phyloP scores from a whole-genome alignment of 2,797 vertebrate genomes.

The Nyctibius grandis region DNA sequence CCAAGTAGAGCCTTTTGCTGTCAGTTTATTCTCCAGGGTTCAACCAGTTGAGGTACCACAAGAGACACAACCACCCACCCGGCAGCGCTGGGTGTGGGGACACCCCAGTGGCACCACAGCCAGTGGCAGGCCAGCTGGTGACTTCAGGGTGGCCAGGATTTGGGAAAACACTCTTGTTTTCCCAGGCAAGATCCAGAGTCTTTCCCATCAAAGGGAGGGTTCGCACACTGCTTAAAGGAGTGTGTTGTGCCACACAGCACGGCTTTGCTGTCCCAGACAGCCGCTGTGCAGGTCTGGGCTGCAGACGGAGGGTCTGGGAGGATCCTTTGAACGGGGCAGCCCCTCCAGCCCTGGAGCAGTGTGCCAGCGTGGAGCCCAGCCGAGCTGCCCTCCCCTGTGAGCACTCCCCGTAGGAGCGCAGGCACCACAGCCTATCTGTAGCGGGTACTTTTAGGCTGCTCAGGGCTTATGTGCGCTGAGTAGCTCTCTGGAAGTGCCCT shows the following conservation, averaged over 20 bases:
- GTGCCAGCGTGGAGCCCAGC: not conserved
- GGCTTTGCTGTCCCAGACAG: not conserved
- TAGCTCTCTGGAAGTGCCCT: not conserved
- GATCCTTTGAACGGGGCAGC: not conserved
- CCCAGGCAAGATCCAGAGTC: not conserved
- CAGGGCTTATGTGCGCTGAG: not conserved
- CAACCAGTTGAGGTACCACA: not conserved
- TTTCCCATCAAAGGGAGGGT: not conserved
- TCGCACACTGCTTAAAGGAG: not conserved
- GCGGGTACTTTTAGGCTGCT: no score
- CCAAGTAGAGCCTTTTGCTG: not conserved
- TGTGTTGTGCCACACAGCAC: not conserved
- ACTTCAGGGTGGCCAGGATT: not conserved
- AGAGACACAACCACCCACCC: not conserved
- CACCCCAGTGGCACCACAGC: rapidly evolving
- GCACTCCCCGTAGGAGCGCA: not conserved
- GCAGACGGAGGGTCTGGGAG: not conserved
- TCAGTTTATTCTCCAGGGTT: not conserved
- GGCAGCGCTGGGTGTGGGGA: not conserved
- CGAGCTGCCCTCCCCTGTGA: not conserved
- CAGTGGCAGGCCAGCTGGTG: not conserved
- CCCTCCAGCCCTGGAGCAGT: not conserved
- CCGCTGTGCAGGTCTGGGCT: not conserved
- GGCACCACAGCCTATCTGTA: not conserved
- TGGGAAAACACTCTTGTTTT: not conserved